These are phyloP conservation scores for Lemur catta DNA, from an alignment of 2,797 vertebrate genomes.

Conservation along the genomic window DNA sequence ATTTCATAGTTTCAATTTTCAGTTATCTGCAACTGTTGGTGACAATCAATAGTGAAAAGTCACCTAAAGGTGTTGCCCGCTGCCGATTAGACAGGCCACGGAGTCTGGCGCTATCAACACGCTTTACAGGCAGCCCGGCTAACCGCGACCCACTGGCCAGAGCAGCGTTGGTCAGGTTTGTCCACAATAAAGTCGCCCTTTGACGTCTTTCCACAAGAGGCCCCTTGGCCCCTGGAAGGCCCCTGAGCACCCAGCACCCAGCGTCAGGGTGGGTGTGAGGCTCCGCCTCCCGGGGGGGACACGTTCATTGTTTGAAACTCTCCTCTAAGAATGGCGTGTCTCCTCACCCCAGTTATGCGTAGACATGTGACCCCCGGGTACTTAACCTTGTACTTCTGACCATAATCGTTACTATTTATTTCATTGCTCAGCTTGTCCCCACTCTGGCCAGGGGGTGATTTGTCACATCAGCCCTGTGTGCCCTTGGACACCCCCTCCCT, in stretches of 20 bases:
- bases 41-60: not conserved
- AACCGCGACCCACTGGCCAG: too few species aligned
- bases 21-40: accelerated
- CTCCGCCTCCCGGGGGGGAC: accelerated
- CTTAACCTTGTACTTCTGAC: accelerated
- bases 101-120: not conserved
- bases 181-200: not conserved
- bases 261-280: too few species aligned
- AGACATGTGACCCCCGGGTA: accelerated
- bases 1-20: accelerated
- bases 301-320: accelerated
- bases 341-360: not conserved
- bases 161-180: accelerated
- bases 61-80: accelerated
- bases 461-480: accelerated
- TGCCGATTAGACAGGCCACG: accelerated
- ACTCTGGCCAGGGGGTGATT: not conserved
- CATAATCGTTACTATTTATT: accelerated
- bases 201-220: not conserved
- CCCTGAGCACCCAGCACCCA: accelerated
- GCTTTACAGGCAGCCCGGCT: too few species aligned
- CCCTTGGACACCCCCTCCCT: accelerated
- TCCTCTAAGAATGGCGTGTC: not conserved
- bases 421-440: not conserved
- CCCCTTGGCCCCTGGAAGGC: too few species aligned